Evolutionary conservation across 2,888 invertebrate genomes (phyloP).

Genomic region (Odontomyia ornata): DNA sequence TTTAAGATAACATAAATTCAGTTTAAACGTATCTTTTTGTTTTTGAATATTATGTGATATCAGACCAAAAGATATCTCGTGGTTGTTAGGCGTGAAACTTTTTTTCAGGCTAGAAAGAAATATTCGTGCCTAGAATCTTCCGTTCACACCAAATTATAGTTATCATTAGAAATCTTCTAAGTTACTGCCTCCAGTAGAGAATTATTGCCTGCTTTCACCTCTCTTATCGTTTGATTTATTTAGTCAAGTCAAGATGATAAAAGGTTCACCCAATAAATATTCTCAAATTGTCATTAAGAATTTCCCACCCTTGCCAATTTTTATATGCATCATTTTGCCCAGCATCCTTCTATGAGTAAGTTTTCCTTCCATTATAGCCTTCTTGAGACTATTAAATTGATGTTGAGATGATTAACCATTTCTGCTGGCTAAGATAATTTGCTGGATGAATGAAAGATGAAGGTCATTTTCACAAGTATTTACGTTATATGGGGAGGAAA

Average conservation of each 20-base stretch:
- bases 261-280: slow-evolving; percentile 19
- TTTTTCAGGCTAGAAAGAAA: no score
- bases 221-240: slow-evolving; percentile 37
- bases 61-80: no score
- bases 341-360: neutral
- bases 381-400: slow-evolving; percentile 13
- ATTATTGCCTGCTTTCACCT: no score
- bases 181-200: no score
- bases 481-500: neutral
- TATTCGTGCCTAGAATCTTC: no score
- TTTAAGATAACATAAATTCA: no score
- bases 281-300: neutral
- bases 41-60: no score
- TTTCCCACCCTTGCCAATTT: neutral
- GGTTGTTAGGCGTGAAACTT: no score
- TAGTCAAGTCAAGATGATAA: slow-evolving; percentile 35
- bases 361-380: neutral
- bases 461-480: neutral
- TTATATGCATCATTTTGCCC: neutral
- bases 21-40: no score
- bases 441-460: neutral
- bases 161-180: no score
- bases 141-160: no score
- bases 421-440: slow-evolving; percentile 3
- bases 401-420: neutral